Evolutionary conservation across 2,113 vertebrate species (phyloP).

Genomic region (Paraplagusia blochii): DNA sequence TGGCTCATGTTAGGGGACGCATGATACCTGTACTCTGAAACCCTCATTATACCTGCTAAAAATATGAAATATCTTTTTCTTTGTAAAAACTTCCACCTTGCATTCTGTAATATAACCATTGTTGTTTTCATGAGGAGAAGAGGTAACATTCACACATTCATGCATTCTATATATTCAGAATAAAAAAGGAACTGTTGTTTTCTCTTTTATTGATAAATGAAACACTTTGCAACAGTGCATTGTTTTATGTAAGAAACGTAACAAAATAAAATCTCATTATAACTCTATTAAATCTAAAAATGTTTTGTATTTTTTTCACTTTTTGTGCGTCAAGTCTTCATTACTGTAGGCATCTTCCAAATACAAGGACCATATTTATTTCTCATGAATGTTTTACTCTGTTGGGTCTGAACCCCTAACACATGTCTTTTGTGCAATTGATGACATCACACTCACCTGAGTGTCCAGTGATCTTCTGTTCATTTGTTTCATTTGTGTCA

Average conservation of each 20-base stretch:
- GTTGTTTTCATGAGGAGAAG: constrained; percentile 11
- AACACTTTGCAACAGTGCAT: constrained; percentile 49
- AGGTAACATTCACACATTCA: constrained; percentile 8
- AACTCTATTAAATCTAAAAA: constrained; percentile 31
- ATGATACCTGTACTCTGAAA: constrained; percentile 14
- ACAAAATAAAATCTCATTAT: constrained; percentile 49
- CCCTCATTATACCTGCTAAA: constrained; percentile 29
- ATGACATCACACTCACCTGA: no score
- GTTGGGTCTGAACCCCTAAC: no score
- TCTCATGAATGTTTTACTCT: no score
- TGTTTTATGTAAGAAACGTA: constrained; percentile 63
- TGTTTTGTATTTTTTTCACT: constrained; percentile 10
- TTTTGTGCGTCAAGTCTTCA: no score
- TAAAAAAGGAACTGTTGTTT: constrained; percentile 48
- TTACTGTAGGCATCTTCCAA: no score
- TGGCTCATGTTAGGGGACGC: constrained; percentile 24
- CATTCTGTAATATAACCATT: constrained; percentile 32
- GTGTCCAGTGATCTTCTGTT: no score
- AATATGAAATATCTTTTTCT: constrained; percentile 36
- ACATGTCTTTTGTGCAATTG: no score
- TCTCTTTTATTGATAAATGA: constrained; percentile 50
- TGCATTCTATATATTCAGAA: constrained; percentile 37
- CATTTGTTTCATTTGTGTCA: no score
- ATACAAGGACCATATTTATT: no score
- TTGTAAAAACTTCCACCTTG: constrained; percentile 45